Evolutionary conservation across 2,888 invertebrate genomes (phyloP).

Genomic region (Sphinx pinastri): DNA sequence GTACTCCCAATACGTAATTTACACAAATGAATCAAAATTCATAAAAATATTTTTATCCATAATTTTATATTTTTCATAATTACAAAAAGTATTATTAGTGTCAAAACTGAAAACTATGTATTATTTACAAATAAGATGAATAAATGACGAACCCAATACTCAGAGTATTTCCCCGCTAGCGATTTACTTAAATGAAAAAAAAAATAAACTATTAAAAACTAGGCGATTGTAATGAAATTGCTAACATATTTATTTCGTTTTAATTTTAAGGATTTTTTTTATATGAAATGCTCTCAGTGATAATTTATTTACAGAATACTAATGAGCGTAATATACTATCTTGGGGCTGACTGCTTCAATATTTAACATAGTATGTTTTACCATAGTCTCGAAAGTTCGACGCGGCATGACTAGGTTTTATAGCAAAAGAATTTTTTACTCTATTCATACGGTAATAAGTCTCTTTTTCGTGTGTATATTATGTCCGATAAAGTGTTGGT

Average conservation of each 20-base stretch:
- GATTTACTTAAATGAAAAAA: not conserved
- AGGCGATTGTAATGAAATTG: conserved; percentile 17
- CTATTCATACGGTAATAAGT: no score
- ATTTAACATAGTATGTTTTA: not conserved
- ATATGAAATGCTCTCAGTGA: conserved; percentile 30
- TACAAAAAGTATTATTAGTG: conserved; percentile 3
- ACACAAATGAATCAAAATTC: no score
- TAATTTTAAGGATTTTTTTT: conserved; percentile 53
- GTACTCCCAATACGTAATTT: no score
- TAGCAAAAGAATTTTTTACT: no score
- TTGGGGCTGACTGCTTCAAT: conserved; percentile 9
- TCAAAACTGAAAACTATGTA: not conserved
- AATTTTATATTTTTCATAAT: no score
- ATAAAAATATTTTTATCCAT: no score
- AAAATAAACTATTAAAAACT: conserved; percentile 21
- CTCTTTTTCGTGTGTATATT: no score
- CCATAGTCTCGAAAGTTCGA: not conserved
- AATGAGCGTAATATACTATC: not conserved
- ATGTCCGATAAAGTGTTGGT: no score
- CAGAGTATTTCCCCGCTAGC: conserved; percentile 14
- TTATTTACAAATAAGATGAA: not conserved
- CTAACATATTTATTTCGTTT: conserved; percentile 81
- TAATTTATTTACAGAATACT: conserved; percentile 27
- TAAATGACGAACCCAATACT: not conserved
- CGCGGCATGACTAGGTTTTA: no score